Evolutionary conservation across 2,888 invertebrate genomes (phyloP), one percentile per base, ranked within the genome.

Genomic region (Periphyllus acericola): DNA sequence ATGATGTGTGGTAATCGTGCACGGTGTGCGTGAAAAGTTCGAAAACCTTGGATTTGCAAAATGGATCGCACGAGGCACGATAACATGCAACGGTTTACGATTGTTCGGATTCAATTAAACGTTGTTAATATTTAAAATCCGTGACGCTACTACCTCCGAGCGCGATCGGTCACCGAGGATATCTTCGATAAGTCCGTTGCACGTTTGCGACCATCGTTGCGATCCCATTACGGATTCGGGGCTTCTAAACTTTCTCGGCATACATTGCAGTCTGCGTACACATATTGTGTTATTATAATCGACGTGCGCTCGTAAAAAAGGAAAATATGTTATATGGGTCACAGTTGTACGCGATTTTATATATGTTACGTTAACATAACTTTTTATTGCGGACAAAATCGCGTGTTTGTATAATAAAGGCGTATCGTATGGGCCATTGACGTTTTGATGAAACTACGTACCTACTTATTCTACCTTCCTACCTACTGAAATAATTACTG

Each of bases 341-440:
- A 46, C 14, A 80, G 40, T 68, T 81, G 5, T 55, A 55, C 25
- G 25, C 6, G 60, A 68, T 68, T 68, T 68, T 29, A 14, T n/a
- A 25, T 25, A 14, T 25, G n/a, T 5, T 25, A 29, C 29, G 68
- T 29, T 19, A 25, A 21, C 60, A 60, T 60, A 4, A 21, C 55
- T 25, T 60, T 66, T 46, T 60, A 60, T 80, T 80, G 46, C 60
- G n/a, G n/a, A 8, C 36, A 36, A 76, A 79, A 79, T 60, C 60
- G n/a, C 34, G 25, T 80, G n/a, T n/a, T 36, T 36, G n/a, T 66
- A 52, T n/a, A 80, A 80, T 36, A 66, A 66, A 80, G 80, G 34
- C 60, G 60, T 36, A n/a, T n/a, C n/a, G 1, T 46, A 36, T 34
- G 3, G 34, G 19, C 3, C n/a, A 34, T 72, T 14, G 34, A 14